Conservation (phyloP, 2,113 vertebrate species). For the Stigmatopora argus region DNA sequence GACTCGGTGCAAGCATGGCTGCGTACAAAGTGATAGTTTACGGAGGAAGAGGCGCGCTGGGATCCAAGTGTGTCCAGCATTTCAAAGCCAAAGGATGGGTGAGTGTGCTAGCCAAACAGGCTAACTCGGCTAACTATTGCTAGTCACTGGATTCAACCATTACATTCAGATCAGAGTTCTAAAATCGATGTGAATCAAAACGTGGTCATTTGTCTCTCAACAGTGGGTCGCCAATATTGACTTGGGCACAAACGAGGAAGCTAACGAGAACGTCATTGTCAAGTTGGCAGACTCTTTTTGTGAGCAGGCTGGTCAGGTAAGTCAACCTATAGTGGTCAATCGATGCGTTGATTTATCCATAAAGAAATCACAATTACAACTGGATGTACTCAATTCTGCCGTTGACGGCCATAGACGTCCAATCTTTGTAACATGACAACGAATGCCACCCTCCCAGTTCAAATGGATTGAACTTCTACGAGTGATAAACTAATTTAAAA, state of each 20-base stretch:
- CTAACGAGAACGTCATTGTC: slow-evolving; percentile 80
- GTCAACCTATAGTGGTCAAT: not conserved
- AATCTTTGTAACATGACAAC: too few relatives aligned
- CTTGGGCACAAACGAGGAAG: slow-evolving; percentile 80
- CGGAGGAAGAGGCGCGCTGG: slow-evolving; percentile 83
- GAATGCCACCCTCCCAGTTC: too few relatives aligned
- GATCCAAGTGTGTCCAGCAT: slow-evolving; percentile 78
- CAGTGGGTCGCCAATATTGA: slow-evolving; percentile 93
- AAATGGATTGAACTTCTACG: not conserved
- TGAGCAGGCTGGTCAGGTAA: slow-evolving; percentile 88
- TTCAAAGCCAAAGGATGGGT: slow-evolving; percentile 85
- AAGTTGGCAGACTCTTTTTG: slow-evolving; percentile 77
- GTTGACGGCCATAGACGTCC: too few relatives aligned
- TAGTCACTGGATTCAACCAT: not conserved
- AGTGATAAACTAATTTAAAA: too few relatives aligned
- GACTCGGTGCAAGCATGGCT: slow-evolving; percentile 41
- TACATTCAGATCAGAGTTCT: not conserved
- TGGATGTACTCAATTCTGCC: too few relatives aligned
- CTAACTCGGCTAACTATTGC: not conserved
- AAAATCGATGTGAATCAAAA: not conserved
- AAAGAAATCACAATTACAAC: not conserved
- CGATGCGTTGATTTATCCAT: not conserved
- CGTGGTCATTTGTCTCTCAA: not conserved
- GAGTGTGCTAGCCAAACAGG: slow-evolving; percentile 34
- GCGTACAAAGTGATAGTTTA: slow-evolving; percentile 79